Base-by-base conservation (phyloP, 2,113 vertebrate species). In the Pycnonotus jocosus region DNA sequence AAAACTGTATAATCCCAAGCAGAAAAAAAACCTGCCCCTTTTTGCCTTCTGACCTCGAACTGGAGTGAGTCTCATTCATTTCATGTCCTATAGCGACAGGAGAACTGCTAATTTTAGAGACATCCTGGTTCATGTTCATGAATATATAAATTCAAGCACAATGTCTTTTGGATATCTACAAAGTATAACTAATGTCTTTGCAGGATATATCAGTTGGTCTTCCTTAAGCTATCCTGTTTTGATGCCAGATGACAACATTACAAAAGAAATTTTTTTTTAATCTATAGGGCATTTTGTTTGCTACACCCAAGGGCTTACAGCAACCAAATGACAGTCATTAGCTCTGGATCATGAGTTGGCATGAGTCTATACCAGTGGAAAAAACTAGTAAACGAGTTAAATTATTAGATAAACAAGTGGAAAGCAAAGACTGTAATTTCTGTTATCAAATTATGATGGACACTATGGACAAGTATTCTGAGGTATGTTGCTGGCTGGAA, bases 221-320 rank as follows among this genome's bases (percentile, higher is more conserved):
- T 50, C 22, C 33, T 82, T 61, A 61, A 60, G 57, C 30, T 13
- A 25, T 31, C 4, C 27, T 65, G 5, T 38, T 72, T 73, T 78
- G 20, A 64, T 81, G 20, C 23, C 38, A 53, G 27, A 27, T 72
- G 19, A 54, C 38, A 61, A 24, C 23, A 40, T 51, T 70, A 12
- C 8, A 31, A 50, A 66, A 42, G 4, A 50, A 66, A 3, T 11
- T 76, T 40, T 33, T 40, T 33, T 51, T 19, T 92, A 56, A 15
- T 51, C 77, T 96, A 76, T 84, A 99, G 98, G 98, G 98, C 22
- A 97, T 99, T 92, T 96, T 98, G 21, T 97, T 99, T 74, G 96
- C 98, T 81, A 97, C 97, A 62, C 95, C 96, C 16, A 97, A 98
- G 35, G 98, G 93, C 95, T 90, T 98, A 88, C 97, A 97, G 68